Base-by-base conservation (phyloP, 2,113 vertebrate species). In the Trematomus loennbergii region DNA sequence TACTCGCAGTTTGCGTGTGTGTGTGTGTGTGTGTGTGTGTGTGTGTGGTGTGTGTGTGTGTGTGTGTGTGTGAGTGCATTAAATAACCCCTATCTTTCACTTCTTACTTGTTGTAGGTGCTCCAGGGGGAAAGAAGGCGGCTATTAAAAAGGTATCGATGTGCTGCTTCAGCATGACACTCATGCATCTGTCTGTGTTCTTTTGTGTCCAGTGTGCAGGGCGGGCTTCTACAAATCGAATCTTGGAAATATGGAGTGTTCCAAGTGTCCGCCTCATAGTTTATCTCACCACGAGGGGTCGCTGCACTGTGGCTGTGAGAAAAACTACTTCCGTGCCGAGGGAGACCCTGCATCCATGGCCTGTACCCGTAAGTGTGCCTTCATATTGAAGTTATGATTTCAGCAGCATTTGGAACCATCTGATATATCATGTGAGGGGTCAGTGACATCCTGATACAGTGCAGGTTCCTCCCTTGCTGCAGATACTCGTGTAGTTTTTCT, bases 251-350 rank as follows among this genome's bases (percentile, higher is more conserved):
- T 88, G 88, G 97, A 97, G 91, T 99, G 98, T 82, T 94, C 96
- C 61, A 99, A 99, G 92, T 99, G 98, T 87, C 98, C 98, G 1
- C 97, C 98, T 22, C 97, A 99, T 78, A 99, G 97, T 75, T 96
- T 96, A 70, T 95, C 96, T 15, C 95, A 96, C 0, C 95, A 97
- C 88, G 97, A 98, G 62, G 97, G 97, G 1, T 96, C 97, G 66
- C 84, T 96, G 88, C 94, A 97, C 94, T 99, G 98, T 87, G 95
- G 93, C 93, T 99, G 98, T 93, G 98, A 99, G 94, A 98, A 97
- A 91, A 98, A 97, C 95, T 98, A 97, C 95, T 99, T 97, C 95
- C 96, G 98, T 40, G 95, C 97, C 53, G 97, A 97, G 58, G 97
- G 96, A 93, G 98, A 99, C 87, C 96, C 96, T 76, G 95, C 96